A percentile compares a stretch with the other conserved stretches of the same genome.
Evolutionary conservation across 2,888 invertebrate genomes (phyloP).

Genomic region (Phaedon cochleariae): DNA sequence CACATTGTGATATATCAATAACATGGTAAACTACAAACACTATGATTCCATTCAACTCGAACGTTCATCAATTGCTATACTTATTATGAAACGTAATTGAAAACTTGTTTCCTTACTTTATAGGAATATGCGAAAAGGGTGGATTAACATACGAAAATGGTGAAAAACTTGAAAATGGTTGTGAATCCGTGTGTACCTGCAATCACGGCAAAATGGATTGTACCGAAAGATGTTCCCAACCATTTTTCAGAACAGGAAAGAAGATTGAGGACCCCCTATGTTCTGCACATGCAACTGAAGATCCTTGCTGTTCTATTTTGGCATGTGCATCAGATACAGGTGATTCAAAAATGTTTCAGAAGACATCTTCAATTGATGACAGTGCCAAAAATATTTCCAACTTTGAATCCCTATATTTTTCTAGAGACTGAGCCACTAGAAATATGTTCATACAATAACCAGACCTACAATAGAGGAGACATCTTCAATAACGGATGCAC

Average conservation of each 20-base stretch:
- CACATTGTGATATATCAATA: too few species aligned
- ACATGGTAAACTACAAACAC: too few species aligned
- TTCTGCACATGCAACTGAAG: constrained; percentile 74
- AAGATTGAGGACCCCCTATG: constrained; percentile 76
- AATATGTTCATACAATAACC: constrained; percentile 73
- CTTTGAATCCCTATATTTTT: constrained; percentile 38
- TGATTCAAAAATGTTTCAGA: constrained; percentile 46
- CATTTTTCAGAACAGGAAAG: constrained; percentile 75
- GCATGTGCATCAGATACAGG: constrained; percentile 73
- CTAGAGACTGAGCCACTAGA: constrained; percentile 61
- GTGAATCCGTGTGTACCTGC: constrained; percentile 82
- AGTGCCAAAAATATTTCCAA: too few species aligned
- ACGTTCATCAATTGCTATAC: too few species aligned
- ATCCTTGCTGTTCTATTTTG: constrained; percentile 76
- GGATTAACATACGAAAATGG: constrained; percentile 68
- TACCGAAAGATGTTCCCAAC: constrained; percentile 73
- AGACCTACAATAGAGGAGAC: constrained; percentile 76
- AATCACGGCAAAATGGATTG: constrained; percentile 76
- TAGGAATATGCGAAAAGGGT: constrained; percentile 57
- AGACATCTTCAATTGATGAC: background rate
- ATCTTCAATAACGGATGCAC: constrained; percentile 83
- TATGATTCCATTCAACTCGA: too few species aligned
- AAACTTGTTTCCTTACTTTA: constrained; percentile 16
- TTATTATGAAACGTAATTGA: background rate
- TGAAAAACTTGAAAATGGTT: constrained; percentile 75